Base-by-base conservation (phyloP, 2,113 vertebrate genomes). In the Dipodomys stephensi region DNA sequence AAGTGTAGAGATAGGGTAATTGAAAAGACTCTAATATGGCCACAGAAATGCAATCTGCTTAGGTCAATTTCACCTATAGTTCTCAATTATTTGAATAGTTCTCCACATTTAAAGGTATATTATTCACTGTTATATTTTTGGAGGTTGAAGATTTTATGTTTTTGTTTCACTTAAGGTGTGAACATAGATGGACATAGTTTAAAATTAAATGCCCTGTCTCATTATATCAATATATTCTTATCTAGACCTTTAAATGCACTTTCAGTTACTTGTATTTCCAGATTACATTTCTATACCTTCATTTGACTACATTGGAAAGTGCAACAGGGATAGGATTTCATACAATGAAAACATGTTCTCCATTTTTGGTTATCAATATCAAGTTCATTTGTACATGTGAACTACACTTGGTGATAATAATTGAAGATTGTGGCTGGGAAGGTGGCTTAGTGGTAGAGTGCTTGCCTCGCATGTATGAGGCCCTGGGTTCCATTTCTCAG, bases 121-220 rank as follows among this genome's bases (percentile, higher is more conserved):
- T 89, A 46, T 15, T 81, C 87, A 91, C 81, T 65, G 67, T 62
- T 81, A 44, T 9, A 22, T 32, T 13, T 46, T 62, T 90, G 72
- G 15, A 39, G 28, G 5, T 25, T n/a, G 8, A 22, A 20, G 35
- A n/a, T 81, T n/a, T 23, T 25, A 35, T 64, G 20, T 46, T 62
- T 77, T 91, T 83, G 46, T 64, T 65, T 94, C 71, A 87, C 8
- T 76, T 92, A 80, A 79, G 39, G 25, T 76, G 49, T 87, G 27
- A 83, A 19, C 20, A 85, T 4, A 90, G 57, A 53, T 9, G n/a
- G 72, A 76, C 35, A 79, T 87, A 83, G 27, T 49, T 76, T 32
- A 84, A 13, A 83, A 28, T 46, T 53, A 84, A 72, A 84, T n/a
- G 16, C 53, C 4, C 49, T 49, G 12, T 49, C 49, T 49, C 9